Evolutionary conservation across 2,888 invertebrate genomes (phyloP).

Genomic region (Amphipyra tragopoginis): DNA sequence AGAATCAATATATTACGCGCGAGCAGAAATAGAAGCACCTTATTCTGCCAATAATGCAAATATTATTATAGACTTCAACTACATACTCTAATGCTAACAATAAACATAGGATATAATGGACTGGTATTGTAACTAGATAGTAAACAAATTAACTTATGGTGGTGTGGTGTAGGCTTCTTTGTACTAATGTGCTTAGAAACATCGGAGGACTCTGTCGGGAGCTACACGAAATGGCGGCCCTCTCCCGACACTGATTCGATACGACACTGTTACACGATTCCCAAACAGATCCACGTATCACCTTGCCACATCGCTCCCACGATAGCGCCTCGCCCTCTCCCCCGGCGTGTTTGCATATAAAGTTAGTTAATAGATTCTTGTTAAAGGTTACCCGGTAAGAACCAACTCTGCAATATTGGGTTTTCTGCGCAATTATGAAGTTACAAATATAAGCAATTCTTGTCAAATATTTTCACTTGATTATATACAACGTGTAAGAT

Average conservation of each 20-base stretch:
- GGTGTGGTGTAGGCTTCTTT: constrained; percentile 5
- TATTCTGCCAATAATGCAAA: constrained; percentile 18
- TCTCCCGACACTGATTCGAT: constrained; percentile 1
- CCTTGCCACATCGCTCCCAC: neutral
- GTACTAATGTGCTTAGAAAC: constrained; percentile 6
- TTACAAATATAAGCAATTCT: no score
- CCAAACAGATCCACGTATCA: neutral
- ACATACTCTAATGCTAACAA: constrained; percentile 22
- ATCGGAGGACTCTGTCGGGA: neutral
- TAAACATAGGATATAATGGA: constrained; percentile 28
- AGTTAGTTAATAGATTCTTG: constrained; percentile 8
- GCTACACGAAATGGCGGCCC: neutral
- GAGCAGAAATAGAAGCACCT: constrained; percentile 18
- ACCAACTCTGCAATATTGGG: no score
- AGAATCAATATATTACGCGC: constrained; percentile 3
- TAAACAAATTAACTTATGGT: constrained; percentile 35
- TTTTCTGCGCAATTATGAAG: no score
- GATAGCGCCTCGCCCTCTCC: neutral
- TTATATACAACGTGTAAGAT: no score
- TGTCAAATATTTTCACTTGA: no score
- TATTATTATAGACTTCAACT: constrained; percentile 21
- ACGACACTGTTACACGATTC: neutral
- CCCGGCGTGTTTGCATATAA: constrained; percentile 14
- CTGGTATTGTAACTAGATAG: constrained; percentile 44
- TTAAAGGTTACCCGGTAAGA: no score